Evolutionary conservation across 1,140 invertebrate species (phyloP).

Genomic region (Chironomus striatipennis): DNA sequence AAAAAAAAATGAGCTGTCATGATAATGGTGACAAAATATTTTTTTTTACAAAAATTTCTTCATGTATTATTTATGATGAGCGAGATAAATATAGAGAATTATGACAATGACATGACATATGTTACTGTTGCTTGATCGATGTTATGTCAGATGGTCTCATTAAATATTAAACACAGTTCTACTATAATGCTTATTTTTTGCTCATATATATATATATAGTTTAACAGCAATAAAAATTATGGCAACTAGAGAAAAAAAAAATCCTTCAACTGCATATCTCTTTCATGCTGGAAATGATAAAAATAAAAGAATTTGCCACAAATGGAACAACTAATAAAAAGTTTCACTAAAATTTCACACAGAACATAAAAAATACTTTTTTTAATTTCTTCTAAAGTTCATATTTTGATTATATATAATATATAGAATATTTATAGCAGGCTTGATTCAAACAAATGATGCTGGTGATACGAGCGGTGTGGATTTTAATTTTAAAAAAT

Average conservation of each 20-base stretch:
- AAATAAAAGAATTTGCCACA: not conserved
- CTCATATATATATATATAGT: too few relatives aligned
- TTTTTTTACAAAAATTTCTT: not conserved
- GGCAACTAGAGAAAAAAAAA: not conserved
- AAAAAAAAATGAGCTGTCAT: not conserved
- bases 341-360: not conserved
- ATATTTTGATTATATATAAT: too few relatives aligned
- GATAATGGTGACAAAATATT: not conserved
- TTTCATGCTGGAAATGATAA: not conserved
- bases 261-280: not conserved
- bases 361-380: not conserved
- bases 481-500: not conserved
- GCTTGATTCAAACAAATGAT: not conserved
- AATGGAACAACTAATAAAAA: not conserved
- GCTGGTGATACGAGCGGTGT: not conserved
- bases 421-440: not conserved
- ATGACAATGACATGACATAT: constrained; percentile 1
- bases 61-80: not conserved
- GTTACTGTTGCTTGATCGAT: not conserved
- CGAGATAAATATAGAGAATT: too few relatives aligned
- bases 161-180: not conserved
- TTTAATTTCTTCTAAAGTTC: too few relatives aligned
- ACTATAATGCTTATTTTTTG: too few relatives aligned
- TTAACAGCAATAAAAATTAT: too few relatives aligned
- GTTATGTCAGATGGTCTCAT: not conserved